Evolutionary conservation across 2,113 vertebrate genomes (phyloP), one percentile per base, ranked within the genome.

Genomic region (Otolemur garnettii): DNA sequence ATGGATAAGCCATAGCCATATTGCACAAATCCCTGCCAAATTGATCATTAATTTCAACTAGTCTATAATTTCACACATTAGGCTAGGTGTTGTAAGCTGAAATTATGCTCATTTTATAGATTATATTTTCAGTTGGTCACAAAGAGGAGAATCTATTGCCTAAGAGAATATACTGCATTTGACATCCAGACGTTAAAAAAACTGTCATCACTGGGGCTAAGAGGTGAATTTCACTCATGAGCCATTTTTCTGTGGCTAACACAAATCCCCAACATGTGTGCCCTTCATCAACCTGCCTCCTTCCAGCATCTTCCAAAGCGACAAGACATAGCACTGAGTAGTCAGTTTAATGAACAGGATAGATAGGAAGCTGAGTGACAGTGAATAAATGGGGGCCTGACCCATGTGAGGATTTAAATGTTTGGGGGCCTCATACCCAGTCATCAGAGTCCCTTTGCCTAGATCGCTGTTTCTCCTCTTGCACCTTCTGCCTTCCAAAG

Each of bases 41-140:
- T 77, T 97, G 98, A 97, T 98, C 98, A 97, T 96, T 98, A 96
- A 97, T 97, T 98, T 97, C 94, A 97, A 96, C 94, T 93, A 92
- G 75, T 81, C 96, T 98, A 94, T 97, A 96, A 97, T 98, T 97
- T 98, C 95, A 98, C 96, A 97, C 86, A 96, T 95, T 97, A 97
- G 94, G 92, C 35, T 90, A 57, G 90, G 95, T 26, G 93, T 95
- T 95, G 38, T 75, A 95, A 95, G 93, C 62, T 77, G 91, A 97
- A 97, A 96, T 85, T 94, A 96, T 74, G 91, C 90, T 96, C 88
- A 95, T 87, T 97, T 90, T 0, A 0, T 69, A 97, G 96, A 96
- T 93, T 33, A 79, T 86, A 90, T 79, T 97, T 97, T 96, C 93
- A 96, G 93, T 94, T 95, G 97, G 64, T 96, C 66, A 15, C 6